These are phyloP conservation scores for Geotrupes spiniger DNA, from an alignment of 2,888 invertebrate species.

Conservation along the genomic window DNA sequence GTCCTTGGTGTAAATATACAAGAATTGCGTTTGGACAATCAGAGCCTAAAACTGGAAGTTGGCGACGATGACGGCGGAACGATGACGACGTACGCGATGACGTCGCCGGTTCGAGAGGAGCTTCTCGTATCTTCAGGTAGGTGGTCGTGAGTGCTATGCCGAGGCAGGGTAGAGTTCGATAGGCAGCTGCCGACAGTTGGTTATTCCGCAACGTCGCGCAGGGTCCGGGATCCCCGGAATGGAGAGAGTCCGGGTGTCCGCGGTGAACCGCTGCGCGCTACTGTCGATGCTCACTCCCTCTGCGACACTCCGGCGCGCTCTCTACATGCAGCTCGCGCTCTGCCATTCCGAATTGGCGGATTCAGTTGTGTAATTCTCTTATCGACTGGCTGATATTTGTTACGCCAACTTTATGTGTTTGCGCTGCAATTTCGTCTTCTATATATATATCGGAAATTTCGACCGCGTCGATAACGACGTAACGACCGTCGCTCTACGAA, in stretches of 20 bases:
- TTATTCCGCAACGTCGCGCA: constrained; percentile 23
- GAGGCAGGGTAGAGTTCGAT: constrained; percentile 1
- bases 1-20: constrained; percentile 57
- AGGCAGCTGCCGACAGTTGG: constrained; percentile 14
- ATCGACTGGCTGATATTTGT: constrained; percentile 12
- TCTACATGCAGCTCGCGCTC: constrained; percentile 4
- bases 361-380: constrained; percentile 12
- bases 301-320: constrained; percentile 15
- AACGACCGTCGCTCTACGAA: too few relatives aligned
- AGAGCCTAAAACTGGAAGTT: constrained; percentile 53
- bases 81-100: too few relatives aligned
- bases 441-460: too few relatives aligned
- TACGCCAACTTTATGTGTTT: constrained; percentile 12
- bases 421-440: constrained; percentile 10
- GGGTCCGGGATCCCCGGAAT: constrained; percentile 21
- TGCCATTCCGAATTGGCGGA: constrained; percentile 3
- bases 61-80: too few relatives aligned
- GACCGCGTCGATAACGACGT: too few relatives aligned
- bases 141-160: background rate
- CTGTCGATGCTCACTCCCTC: constrained; percentile 16
- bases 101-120: constrained; percentile 2
- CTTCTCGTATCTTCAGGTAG: background rate
- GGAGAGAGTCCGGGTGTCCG: constrained; percentile 19
- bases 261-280: constrained; percentile 20
- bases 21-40: constrained; percentile 71